These are phyloP conservation scores for Oryctes rhinoceros DNA, from an alignment of 1,140 invertebrate species.

Conservation along the genomic window DNA sequence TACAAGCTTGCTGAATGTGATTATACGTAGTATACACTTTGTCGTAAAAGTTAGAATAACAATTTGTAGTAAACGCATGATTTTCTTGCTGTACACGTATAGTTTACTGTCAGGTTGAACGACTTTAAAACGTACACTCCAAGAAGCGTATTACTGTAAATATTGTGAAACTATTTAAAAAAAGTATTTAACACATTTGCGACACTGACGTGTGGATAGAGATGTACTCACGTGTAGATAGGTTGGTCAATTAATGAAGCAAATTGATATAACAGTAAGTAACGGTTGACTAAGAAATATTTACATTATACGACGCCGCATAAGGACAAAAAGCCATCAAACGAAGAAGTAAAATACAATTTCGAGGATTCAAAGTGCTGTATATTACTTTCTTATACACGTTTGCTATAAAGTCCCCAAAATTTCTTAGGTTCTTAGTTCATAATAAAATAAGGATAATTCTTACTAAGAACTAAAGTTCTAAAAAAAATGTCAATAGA, in stretches of 20 bases:
- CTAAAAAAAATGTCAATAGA: too few relatives aligned
- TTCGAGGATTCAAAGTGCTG: neutral
- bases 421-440: too few relatives aligned
- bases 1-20: slow-evolving; percentile 27
- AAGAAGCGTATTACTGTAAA: neutral
- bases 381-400: neutral
- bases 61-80: slow-evolving; percentile 1
- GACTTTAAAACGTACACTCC: slow-evolving; percentile 5
- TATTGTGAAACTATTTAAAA: neutral
- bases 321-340: too few relatives aligned
- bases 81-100: slow-evolving; percentile 2
- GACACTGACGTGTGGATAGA: neutral
- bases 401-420: too few relatives aligned
- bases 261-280: neutral
- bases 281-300: neutral
- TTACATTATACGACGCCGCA: neutral
- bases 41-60: slow-evolving; percentile 30
- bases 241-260: neutral
- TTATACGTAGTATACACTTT: slow-evolving; percentile 14
- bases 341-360: too few relatives aligned
- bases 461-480: too few relatives aligned
- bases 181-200: neutral
- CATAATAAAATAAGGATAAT: too few relatives aligned
- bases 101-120: neutral
- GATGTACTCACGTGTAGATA: neutral